Conservation (phyloP, 2,888 invertebrate genomes). For the Dicranocentrus wangi region DNA sequence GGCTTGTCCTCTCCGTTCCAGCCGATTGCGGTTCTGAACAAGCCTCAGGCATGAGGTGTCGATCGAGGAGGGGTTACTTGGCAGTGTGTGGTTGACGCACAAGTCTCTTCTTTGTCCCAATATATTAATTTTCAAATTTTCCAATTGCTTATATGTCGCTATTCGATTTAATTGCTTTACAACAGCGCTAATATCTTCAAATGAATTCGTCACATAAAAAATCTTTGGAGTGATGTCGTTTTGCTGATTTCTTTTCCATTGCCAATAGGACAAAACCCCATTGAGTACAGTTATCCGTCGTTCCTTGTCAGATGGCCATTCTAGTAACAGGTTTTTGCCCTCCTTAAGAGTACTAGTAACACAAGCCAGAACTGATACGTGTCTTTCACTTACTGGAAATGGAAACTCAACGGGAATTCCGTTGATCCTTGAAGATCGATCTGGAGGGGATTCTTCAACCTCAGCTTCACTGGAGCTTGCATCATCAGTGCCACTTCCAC, state of each 20-base stretch:
- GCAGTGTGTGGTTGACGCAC: not conserved
- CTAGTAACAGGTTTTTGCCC: conserved; percentile 3
- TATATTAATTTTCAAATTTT: not conserved
- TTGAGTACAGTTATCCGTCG: not conserved
- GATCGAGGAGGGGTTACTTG: not conserved
- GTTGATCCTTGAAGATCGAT: not conserved
- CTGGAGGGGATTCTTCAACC: not conserved
- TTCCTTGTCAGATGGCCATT: not conserved
- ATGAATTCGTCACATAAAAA: not conserved
- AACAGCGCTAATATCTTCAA: not conserved
- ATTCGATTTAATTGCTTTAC: not conserved
- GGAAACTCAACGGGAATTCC: not conserved
- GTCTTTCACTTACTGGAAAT: no score
- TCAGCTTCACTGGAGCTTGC: no score
- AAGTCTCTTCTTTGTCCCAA: not conserved
- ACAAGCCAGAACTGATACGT: no score
- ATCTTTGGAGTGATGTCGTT: not conserved
- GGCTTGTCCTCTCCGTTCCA: not conserved
- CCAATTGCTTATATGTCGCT: not conserved
- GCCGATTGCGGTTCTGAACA: not conserved
- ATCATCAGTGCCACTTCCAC: no score
- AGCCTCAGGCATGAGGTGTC: not conserved
- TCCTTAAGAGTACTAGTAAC: no score
- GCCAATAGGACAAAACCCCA: not conserved
- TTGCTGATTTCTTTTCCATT: conserved; percentile 1